These are phyloP conservation scores for Phycodurus eques DNA, from an alignment of 2,113 vertebrate genomes.

Conservation along the genomic window DNA sequence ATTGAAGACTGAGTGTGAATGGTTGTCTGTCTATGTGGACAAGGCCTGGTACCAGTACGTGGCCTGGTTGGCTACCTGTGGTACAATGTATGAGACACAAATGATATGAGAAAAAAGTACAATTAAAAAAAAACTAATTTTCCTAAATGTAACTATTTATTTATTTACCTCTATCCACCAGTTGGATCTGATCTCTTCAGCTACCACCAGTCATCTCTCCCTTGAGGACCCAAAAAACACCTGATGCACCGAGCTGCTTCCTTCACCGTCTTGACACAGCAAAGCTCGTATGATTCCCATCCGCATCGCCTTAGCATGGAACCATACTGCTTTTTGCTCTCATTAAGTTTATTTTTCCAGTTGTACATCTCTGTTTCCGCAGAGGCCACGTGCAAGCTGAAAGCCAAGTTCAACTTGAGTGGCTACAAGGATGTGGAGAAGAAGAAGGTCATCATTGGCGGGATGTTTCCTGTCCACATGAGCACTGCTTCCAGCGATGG, in stretches of 20 bases:
- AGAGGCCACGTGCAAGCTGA: conserved; percentile 64
- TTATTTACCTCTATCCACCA: neutral
- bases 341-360: conserved; percentile 46
- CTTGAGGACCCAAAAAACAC: conserved; percentile 51
- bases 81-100: neutral
- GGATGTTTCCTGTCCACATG: conserved; percentile 80
- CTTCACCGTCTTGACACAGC: conserved; percentile 18
- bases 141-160: neutral
- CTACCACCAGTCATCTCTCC: conserved; percentile 43
- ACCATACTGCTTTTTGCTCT: conserved; percentile 44
- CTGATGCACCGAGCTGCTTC: conserved; percentile 42
- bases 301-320: conserved; percentile 43
- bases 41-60: no score
- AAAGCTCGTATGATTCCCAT: conserved; percentile 22
- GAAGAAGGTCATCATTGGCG: conserved; percentile 76
- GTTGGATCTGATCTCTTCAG: conserved; percentile 22
- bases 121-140: neutral
- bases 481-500: conserved; percentile 64
- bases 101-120: neutral
- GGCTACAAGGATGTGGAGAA: conserved; percentile 77
- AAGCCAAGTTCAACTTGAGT: conserved; percentile 74
- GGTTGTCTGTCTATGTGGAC: no score
- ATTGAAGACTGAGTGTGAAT: no score
- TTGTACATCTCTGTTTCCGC: conserved; percentile 20
- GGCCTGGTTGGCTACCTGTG: neutral